These are phyloP conservation scores for Antigone vipio DNA, from an alignment of 2,113 vertebrate species.

Conservation along the genomic window DNA sequence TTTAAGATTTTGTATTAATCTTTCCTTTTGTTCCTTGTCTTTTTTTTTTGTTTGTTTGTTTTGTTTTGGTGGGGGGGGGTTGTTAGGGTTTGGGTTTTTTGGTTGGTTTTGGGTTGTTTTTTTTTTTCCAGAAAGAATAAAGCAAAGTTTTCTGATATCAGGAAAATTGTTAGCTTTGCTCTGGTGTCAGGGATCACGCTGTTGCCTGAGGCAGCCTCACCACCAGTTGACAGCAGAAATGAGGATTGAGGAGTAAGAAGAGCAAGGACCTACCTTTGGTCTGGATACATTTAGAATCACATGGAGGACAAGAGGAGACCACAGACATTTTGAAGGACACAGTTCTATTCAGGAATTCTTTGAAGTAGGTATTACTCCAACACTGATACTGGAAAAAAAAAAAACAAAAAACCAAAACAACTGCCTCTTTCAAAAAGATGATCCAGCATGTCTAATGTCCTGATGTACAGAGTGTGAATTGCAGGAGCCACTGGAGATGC, in stretches of 20 bases:
- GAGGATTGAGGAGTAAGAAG: not conserved
- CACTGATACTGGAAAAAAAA: not conserved
- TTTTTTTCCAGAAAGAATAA: not conserved
- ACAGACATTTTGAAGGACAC: not conserved
- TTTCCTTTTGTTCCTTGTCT: not conserved
- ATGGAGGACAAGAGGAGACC: not conserved
- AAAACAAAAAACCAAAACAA: not conserved
- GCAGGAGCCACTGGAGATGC: not conserved
- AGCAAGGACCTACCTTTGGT: not conserved
- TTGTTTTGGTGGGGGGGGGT: no score
- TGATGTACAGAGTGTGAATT: rapidly evolving
- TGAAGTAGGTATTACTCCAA: not conserved
- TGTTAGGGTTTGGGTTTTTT: no score
- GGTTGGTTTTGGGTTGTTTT: no score
- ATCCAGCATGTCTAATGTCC: not conserved
- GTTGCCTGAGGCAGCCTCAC: not conserved
- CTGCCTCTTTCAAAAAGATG: not conserved
- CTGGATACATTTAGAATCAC: not conserved
- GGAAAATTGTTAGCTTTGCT: not conserved
- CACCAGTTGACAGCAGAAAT: not conserved
- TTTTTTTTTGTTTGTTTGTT: no score
- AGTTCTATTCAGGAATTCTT: not conserved
- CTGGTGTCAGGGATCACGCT: rapidly evolving
- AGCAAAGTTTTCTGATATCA: not conserved
- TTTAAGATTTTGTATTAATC: not conserved